A percentile compares a stretch with the other conserved stretches of the same genome.
phyloP scores from a whole-genome alignment of 2,113 vertebrate species.

The Anoplopoma fimbria region DNA sequence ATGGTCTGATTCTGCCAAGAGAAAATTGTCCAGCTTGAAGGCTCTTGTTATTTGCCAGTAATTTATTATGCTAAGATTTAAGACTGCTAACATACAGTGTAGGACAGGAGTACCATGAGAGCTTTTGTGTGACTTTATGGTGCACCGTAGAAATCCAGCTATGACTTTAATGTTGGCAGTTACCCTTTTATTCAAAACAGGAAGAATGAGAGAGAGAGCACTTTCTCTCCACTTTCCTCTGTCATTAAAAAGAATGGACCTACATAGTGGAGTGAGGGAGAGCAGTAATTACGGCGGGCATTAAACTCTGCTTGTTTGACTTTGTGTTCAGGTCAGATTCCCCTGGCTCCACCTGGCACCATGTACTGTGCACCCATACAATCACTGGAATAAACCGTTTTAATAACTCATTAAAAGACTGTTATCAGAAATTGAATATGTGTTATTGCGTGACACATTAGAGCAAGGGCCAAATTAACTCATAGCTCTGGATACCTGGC shows the following conservation, averaged over 20 bases:
- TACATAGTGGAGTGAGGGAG: conserved; percentile 33
- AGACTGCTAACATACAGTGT: conserved; percentile 45
- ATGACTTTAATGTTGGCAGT: conserved; percentile 73
- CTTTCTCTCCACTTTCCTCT: conserved; percentile 64
- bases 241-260: conserved; percentile 63
- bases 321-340: conserved; percentile 71
- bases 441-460: conserved; percentile 43
- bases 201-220: conserved; percentile 52
- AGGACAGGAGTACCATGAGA: conserved; percentile 55
- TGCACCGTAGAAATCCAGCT: conserved; percentile 62
- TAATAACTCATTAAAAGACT: conserved; percentile 71
- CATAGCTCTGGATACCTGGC: conserved; percentile 57
- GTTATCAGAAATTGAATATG: conserved; percentile 67
- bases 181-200: conserved; percentile 66
- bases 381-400: conserved; percentile 43
- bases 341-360: conserved; percentile 61
- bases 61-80: conserved; percentile 72
- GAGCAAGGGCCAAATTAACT: conserved; percentile 54
- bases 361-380: conserved; percentile 34
- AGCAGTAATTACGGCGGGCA: conserved; percentile 66
- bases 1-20: conserved; percentile 63
- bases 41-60: conserved; percentile 62
- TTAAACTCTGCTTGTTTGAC: conserved; percentile 75
- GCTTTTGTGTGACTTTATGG: conserved; percentile 68
- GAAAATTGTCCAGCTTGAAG: conserved; percentile 66